A percentile compares a stretch with the other conserved stretches of the same genome.
phyloP scores from a whole-genome alignment of 53 echinoderm and acorn worm genomes.

The Paracentrotus lividus region DNA sequence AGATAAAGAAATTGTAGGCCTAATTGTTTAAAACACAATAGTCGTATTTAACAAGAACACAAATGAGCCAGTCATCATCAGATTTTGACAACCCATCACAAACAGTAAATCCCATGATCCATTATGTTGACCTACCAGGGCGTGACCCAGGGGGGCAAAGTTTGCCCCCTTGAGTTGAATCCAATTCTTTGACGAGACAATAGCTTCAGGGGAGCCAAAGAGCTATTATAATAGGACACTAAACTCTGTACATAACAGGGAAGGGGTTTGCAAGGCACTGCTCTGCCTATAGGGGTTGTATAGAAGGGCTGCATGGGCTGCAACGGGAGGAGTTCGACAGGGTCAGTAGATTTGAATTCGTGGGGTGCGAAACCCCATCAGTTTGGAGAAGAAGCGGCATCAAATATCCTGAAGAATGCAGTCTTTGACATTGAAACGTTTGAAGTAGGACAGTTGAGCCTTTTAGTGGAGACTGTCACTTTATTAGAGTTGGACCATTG shows the following conservation, averaged over 20 bases:
- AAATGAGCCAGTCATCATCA: background rate
- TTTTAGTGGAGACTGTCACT: background rate
- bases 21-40: background rate
- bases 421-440: slow-evolving; percentile 10
- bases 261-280: background rate
- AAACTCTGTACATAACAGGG: slow-evolving; percentile 26
- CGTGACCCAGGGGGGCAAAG: slow-evolving; percentile 22
- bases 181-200: background rate
- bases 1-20: background rate
- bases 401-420: background rate
- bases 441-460: background rate
- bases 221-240: background rate
- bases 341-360: background rate
- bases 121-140: background rate
- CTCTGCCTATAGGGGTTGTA: background rate
- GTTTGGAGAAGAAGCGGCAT: slow-evolving; percentile 1
- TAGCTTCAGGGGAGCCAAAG: background rate
- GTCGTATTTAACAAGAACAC: background rate
- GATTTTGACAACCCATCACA: slow-evolving; percentile 21
- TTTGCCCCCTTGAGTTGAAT: slow-evolving; percentile 36
- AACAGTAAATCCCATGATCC: slow-evolving; percentile 11
- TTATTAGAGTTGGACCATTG: background rate
- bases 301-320: background rate
- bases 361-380: background rate
- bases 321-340: background rate